Conservation (phyloP, 2,113 vertebrate genomes). For the Nettapus auritus region DNA sequence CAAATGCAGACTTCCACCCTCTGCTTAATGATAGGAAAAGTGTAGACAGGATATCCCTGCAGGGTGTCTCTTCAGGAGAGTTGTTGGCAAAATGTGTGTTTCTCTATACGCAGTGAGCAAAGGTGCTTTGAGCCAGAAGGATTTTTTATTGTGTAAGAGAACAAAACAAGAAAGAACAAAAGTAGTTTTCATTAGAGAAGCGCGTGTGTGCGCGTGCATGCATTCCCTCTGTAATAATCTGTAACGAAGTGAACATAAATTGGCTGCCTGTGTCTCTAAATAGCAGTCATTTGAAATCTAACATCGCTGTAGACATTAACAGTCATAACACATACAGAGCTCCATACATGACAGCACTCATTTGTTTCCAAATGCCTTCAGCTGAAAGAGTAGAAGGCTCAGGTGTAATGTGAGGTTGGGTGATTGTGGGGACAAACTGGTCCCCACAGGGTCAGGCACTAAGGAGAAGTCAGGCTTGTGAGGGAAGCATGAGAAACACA, state of each 20-base stretch:
- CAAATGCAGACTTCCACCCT: background rate
- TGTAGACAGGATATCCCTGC: conserved; percentile 42
- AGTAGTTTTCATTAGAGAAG: conserved; percentile 4
- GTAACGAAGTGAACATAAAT: background rate
- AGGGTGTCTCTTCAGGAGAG: conserved; percentile 21
- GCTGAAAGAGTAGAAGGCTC: background rate
- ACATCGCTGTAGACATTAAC: background rate
- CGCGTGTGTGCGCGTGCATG: background rate
- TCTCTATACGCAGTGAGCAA: background rate
- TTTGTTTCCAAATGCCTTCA: background rate
- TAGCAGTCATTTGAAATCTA: background rate
- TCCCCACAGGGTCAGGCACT: background rate
- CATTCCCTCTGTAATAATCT: background rate
- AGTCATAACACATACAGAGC: background rate
- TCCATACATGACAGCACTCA: too few relatives aligned
- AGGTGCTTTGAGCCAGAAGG: background rate
- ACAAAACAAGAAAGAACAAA: conserved; percentile 34
- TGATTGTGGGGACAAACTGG: background rate
- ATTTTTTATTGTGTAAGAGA: conserved; percentile 34
- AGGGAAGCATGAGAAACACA: background rate
- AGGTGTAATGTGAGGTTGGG: background rate
- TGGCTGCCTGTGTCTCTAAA: background rate
- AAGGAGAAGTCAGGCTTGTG: background rate
- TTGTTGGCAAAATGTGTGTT: background rate
- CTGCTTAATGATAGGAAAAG: background rate